Evolutionary conservation across 2,888 invertebrate genomes (phyloP).

Genomic region (Dryomyza anilis): DNA sequence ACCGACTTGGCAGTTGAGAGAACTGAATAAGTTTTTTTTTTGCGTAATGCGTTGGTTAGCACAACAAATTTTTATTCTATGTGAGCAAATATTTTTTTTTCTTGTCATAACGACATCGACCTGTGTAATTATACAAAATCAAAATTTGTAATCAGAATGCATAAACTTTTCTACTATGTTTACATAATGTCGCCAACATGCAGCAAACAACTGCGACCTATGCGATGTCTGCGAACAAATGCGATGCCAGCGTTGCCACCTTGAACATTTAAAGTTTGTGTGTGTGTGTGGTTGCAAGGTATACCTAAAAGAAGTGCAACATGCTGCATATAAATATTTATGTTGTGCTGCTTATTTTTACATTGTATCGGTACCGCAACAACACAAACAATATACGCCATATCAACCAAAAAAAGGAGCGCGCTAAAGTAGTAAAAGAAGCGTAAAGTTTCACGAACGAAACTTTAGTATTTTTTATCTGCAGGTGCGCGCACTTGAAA

Average conservation of each 20-base stretch:
- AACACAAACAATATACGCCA: not conserved
- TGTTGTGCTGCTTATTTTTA: conserved; percentile 3
- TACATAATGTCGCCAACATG: too few relatives aligned
- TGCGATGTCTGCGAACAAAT: too few relatives aligned
- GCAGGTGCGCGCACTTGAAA: conserved; percentile 20
- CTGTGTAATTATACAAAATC: too few relatives aligned
- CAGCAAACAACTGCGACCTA: not conserved
- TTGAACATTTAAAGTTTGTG: not conserved
- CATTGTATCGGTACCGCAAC: not conserved
- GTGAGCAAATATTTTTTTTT: too few relatives aligned
- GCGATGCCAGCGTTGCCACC: too few relatives aligned
- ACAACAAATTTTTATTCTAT: too few relatives aligned
- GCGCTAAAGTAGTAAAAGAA: not conserved
- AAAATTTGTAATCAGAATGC: too few relatives aligned
- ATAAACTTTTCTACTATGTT: too few relatives aligned
- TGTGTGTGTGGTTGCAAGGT: conserved; percentile 3
- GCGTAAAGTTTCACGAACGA: not conserved
- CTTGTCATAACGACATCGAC: too few relatives aligned
- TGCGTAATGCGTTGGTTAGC: too few relatives aligned
- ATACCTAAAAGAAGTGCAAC: not conserved
- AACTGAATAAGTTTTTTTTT: too few relatives aligned
- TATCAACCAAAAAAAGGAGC: not conserved
- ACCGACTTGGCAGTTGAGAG: too few relatives aligned
- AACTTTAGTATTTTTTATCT: conserved; percentile 20
- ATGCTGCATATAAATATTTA: conserved; percentile 23